A percentile compares a stretch with the other conserved stretches of the same genome.
phyloP scores from a whole-genome alignment of 1,140 invertebrate species.

The Aporrectodea caliginosa region DNA sequence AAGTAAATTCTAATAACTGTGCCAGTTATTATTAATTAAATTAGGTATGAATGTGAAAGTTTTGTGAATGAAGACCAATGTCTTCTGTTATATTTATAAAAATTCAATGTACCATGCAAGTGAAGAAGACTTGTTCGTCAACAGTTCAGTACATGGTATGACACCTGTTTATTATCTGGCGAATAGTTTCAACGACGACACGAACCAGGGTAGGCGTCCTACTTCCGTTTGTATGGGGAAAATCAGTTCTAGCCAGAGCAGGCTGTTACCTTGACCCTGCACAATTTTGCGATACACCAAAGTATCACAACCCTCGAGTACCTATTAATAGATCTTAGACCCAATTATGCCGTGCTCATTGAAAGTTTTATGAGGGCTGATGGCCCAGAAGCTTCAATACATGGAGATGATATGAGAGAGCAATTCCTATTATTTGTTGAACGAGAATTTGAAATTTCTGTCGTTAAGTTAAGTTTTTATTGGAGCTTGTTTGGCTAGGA shows the following conservation, averaged over 20 bases:
- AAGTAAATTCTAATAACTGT: too few relatives aligned
- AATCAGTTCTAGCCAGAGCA: background rate
- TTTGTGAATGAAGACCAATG: too few relatives aligned
- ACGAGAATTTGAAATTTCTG: background rate
- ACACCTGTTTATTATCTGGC: background rate
- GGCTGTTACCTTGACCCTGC: background rate
- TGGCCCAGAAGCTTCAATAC: background rate
- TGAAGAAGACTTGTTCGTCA: background rate
- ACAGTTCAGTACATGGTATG: background rate
- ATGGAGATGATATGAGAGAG: background rate
- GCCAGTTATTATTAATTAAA: too few relatives aligned
- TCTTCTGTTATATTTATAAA: too few relatives aligned
- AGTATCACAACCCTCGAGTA: background rate
- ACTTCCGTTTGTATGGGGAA: background rate
- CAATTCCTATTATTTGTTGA: background rate
- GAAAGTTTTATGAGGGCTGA: background rate
- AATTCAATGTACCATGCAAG: background rate
- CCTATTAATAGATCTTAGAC: too few relatives aligned
- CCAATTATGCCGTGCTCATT: background rate
- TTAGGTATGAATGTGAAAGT: too few relatives aligned
- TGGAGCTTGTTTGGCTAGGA: too few relatives aligned
- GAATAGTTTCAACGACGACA: background rate
- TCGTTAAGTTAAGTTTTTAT: background rate
- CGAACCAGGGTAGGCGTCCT: background rate
- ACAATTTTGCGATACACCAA: background rate